These are phyloP conservation scores for Hirtodrosophila duncani DNA, from an alignment of 2,888 invertebrate species.

Conservation along the genomic window DNA sequence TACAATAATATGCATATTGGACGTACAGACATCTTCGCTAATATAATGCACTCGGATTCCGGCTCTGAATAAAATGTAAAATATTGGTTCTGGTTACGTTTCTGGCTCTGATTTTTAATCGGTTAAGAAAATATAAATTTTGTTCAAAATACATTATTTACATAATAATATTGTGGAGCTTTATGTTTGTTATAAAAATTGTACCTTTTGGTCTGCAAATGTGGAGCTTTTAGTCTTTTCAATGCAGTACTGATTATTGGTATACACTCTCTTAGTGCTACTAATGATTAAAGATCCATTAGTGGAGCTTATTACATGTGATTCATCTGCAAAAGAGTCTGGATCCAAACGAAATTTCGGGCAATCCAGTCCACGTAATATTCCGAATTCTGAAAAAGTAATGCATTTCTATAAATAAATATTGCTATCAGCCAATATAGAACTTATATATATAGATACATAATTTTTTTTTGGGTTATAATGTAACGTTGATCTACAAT, in stretches of 20 bases:
- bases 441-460: too few relatives aligned
- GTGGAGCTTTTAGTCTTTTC: conserved; percentile 64
- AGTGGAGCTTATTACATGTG: conserved; percentile 65
- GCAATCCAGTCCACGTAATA: conserved; percentile 71
- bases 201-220: conserved; percentile 63
- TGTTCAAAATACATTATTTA: neutral
- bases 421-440: neutral
- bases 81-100: too few relatives aligned
- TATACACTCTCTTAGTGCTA: conserved; percentile 51
- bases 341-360: conserved; percentile 73
- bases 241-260: conserved; percentile 74
- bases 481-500: too few relatives aligned
- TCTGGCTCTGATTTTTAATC: too few relatives aligned
- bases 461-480: too few relatives aligned
- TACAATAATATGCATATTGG: too few relatives aligned
- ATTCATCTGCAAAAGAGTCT: conserved; percentile 62
- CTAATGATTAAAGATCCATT: conserved; percentile 72
- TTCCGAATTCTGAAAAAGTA: conserved; percentile 71
- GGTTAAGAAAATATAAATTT: neutral
- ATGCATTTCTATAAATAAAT: too few relatives aligned
- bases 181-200: neutral
- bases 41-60: too few relatives aligned
- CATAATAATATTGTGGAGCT: too few relatives aligned
- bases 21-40: too few relatives aligned
- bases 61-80: too few relatives aligned